These are phyloP conservation scores for Scylla paramamosain DNA, from an alignment of 1,140 invertebrate genomes.

Conservation along the genomic window DNA sequence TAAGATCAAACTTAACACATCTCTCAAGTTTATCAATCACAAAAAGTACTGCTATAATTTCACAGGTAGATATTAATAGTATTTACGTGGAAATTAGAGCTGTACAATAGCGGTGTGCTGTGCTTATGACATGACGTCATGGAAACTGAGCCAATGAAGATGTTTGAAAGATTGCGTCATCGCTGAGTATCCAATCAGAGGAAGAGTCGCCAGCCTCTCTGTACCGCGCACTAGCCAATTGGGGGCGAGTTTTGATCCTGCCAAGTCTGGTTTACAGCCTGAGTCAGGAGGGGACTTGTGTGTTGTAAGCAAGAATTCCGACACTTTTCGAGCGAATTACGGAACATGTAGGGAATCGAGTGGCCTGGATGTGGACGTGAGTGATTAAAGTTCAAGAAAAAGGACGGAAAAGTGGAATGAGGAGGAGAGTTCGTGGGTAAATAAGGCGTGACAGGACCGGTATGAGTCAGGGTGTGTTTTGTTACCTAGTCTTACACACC, in stretches of 20 bases:
- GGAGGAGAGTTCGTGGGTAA: background rate
- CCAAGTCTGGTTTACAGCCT: background rate
- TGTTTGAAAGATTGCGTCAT: conserved; percentile 37
- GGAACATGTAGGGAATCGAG: background rate
- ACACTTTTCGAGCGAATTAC: background rate
- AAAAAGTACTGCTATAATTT: too few species aligned
- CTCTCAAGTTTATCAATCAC: background rate
- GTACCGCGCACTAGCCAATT: background rate
- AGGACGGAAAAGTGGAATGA: background rate
- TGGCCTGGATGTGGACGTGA: background rate
- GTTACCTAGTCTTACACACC: background rate
- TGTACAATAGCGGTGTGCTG: background rate
- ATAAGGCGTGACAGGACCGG: background rate
- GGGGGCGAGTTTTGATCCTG: background rate
- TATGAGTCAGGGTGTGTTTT: background rate
- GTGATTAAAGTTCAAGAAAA: too few species aligned
- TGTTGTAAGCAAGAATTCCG: too few species aligned
- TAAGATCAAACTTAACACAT: conserved; percentile 21
- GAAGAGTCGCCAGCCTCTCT: background rate
- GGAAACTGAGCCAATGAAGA: conserved; percentile 12
- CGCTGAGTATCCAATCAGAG: conserved; percentile 33
- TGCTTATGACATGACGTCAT: conserved; percentile 49
- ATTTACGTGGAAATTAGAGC: background rate
- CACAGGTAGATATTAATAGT: background rate
- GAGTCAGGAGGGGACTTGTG: too few species aligned